Conservation (phyloP, 2,888 invertebrate species). For the Notocelia uddmanniana region DNA sequence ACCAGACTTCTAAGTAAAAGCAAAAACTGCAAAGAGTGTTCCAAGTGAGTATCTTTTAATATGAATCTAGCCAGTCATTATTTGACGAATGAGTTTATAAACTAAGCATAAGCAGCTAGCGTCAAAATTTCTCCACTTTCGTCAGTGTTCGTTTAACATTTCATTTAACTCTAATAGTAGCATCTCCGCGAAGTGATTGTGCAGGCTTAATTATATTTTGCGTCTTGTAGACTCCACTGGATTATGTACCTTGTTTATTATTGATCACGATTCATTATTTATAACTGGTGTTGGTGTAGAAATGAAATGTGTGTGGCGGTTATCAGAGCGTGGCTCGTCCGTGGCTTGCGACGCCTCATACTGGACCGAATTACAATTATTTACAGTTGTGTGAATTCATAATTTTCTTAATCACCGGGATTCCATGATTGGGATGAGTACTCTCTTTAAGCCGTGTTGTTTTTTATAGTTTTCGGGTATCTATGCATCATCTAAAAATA, state of each 20-base stretch:
- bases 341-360: conserved; percentile 68
- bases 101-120: conserved; percentile 49
- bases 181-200: conserved; percentile 67
- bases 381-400: conserved; percentile 69
- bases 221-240: conserved; percentile 55
- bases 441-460: not conserved
- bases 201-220: conserved; percentile 72
- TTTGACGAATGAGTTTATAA: conserved; percentile 40
- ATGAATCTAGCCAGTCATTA: conserved; percentile 39
- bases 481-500: no score
- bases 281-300: conserved; percentile 64
- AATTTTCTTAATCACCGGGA: conserved; percentile 57
- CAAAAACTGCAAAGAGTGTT: conserved; percentile 78
- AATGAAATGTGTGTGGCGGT: conserved; percentile 77
- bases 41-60: conserved; percentile 69
- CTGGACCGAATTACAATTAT: conserved; percentile 79
- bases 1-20: conserved; percentile 67
- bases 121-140: conserved; percentile 78
- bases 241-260: conserved; percentile 66
- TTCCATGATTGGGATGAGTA: conserved; percentile 44
- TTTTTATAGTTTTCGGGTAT: no score
- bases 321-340: conserved; percentile 78
- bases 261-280: conserved; percentile 67
- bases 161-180: conserved; percentile 72
- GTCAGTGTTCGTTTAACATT: conserved; percentile 68